Evolutionary conservation across 2,797 vertebrate genomes (phyloP).

Genomic region (Leptoclinus maculatus): DNA sequence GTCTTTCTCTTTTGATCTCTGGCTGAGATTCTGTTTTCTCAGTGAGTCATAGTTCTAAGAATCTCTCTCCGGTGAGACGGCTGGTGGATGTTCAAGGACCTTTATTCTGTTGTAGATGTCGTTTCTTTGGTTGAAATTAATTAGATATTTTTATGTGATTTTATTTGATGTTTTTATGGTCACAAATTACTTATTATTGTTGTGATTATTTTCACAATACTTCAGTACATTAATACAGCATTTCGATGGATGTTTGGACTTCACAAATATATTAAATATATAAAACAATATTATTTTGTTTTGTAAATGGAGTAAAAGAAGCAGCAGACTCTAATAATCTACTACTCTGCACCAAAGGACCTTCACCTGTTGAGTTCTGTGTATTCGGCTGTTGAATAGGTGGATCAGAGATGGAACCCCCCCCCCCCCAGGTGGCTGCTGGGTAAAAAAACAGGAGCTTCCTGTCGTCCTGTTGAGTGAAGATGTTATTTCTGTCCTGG

Average conservation of each 20-base stretch:
- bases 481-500: constrained; percentile 56
- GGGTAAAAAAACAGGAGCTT: constrained; percentile 26
- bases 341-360: not conserved
- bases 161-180: no score
- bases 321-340: not conserved
- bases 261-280: no score
- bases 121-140: not conserved
- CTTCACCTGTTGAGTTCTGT: not conserved
- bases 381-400: not conserved
- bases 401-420: not conserved
- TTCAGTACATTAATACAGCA: not conserved
- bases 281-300: not conserved
- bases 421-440: constrained; percentile 2
- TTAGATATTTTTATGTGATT: no score
- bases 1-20: constrained; percentile 16
- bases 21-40: not conserved
- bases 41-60: constrained; percentile 4
- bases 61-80: not conserved
- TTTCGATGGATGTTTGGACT: not conserved
- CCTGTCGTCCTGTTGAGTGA: constrained; percentile 34
- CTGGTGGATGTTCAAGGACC: not conserved
- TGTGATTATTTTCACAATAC: no score
- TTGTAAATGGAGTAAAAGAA: not conserved
- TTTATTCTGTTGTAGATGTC: not conserved
- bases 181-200: no score